Evolutionary conservation across 2,113 vertebrate species (phyloP), one percentile per base, ranked within the genome.

Genomic region (Mus spicilegus): DNA sequence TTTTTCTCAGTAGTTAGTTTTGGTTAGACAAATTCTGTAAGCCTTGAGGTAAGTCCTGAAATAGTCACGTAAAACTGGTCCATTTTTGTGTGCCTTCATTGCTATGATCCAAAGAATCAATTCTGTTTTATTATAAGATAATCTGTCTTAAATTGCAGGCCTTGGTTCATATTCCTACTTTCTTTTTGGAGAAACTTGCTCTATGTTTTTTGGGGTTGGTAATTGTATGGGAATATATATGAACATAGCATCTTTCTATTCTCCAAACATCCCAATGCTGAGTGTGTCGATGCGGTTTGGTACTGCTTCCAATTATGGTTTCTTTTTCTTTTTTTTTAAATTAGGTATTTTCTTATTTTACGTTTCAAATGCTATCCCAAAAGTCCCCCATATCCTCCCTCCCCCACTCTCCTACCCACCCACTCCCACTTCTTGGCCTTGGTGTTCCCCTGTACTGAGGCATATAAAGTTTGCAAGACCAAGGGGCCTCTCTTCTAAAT

Each of bases 121-220:
- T 86, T 91, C 14, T 91, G 24, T 75, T 94, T 87, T n/a, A 72
- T 77, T 89, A 54, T 36, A 92, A 28, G 63, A 95, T 75, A 94
- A 81, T 75, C 4, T 89, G 30, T 11, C 58, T 46, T 82, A 69
- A 22, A 69, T 36, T 49, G 17, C 77, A 90, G 46, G 36, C 89
- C 20, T 89, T 76, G 28, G 39, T 33, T 89, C 73, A 93, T 89
- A 76, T 75, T 63, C 49, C 5, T 9, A 11, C 20, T 82, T 84
- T 87, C 26, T 36, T 67, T 54, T 63, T 61, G 75, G 63, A 95
- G 63, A 90, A 97, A 89, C 3, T 76, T 86, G 54, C 19, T 89
- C 1, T 87, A 19, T 70, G 89, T 94, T 17, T 70, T 81, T 94
- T 90, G 86, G 13, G 20, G 20, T 61, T 92, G 26, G 19, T 92